Base-by-base conservation (phyloP, 2,888 invertebrate genomes). In the Stratiomys singularior region DNA sequence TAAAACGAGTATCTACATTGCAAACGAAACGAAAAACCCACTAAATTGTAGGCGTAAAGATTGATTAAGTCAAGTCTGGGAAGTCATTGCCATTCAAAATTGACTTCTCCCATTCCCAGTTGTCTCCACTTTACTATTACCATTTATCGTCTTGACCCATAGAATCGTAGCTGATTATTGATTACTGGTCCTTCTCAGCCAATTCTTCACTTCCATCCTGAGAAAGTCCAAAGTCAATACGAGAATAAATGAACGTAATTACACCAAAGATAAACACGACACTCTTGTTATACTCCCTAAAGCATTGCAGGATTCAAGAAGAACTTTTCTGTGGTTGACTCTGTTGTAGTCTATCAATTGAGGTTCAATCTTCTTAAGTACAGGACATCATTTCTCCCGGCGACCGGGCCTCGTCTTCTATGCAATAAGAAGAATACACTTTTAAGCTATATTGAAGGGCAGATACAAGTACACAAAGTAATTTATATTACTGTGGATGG, bases 191-290 rank as follows among this genome's bases (percentile, higher is more conserved):
- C 80, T 81, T 81, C 79, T 78, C 81, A 80, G 82, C 80, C 80
- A 80, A 82, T 82, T 82, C 81, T 81, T 82, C 81, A 81, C 79
- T 80, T 77, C 77, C 23, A 60, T 69, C 30, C 76, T 77, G 7
- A 25, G 11, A 79, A 60, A 78, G 69, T 79, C 81, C 79, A 80
- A 80, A 82, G 82, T 82, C 82, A 82, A 82, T 82, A 82, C 79
- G 80, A 79, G 81, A 81, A 82, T 82, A 82, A 82, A 82, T 82
- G 81, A 81, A 81, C 80, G 81, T 81, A 82, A 82, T 82, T 82
- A 82, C 82, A 81, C 76, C 81, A 79, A 82, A 82, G 82, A 82
- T 82, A 82, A 82, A 82, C 82, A 81, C 82, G 79, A 79, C 81
- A 76, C 69, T 78, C 76, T 69, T 69, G 23, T 69, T 13, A 52